These are phyloP conservation scores for Hylomyscus alleni DNA, from an alignment of 2,797 vertebrate genomes.

Conservation along the genomic window DNA sequence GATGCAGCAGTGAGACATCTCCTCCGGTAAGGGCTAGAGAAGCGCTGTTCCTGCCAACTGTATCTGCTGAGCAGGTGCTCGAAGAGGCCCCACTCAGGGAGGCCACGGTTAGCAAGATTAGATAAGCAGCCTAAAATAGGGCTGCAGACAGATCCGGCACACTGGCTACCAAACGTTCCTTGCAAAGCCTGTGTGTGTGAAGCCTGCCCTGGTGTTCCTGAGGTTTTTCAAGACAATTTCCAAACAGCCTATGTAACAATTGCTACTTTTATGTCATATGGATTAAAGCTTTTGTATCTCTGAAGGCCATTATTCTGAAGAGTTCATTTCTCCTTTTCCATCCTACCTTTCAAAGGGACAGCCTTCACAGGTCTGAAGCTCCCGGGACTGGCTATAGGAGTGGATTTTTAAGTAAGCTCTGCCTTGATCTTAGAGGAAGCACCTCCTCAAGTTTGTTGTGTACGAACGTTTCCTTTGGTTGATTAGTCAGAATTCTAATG, in stretches of 20 bases:
- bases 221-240: constrained; percentile 56
- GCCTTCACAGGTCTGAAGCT: constrained; percentile 5
- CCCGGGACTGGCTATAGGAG: not conserved
- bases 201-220: not conserved
- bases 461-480: constrained; percentile 16
- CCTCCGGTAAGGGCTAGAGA: constrained; percentile 84
- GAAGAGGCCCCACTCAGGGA: not conserved
- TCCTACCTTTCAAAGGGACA: constrained; percentile 41
- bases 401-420: constrained; percentile 52
- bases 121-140: constrained; percentile 53
- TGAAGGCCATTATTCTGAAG: constrained; percentile 47
- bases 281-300: constrained; percentile 44
- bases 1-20: constrained; percentile 86
- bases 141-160: not conserved
- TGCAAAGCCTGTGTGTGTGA: not conserved
- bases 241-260: not conserved
- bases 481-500: constrained; percentile 14
- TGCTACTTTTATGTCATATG: constrained; percentile 1
- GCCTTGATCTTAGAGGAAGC: not conserved
- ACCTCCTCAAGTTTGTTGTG: not conserved
- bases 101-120: constrained; percentile 32
- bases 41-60: not conserved
- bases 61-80: not conserved
- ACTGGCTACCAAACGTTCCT: not conserved
- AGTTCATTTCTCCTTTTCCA: constrained; percentile 8